phyloP scores from a whole-genome alignment of 1,140 invertebrate species.

The Tetramorium parvispinum region DNA sequence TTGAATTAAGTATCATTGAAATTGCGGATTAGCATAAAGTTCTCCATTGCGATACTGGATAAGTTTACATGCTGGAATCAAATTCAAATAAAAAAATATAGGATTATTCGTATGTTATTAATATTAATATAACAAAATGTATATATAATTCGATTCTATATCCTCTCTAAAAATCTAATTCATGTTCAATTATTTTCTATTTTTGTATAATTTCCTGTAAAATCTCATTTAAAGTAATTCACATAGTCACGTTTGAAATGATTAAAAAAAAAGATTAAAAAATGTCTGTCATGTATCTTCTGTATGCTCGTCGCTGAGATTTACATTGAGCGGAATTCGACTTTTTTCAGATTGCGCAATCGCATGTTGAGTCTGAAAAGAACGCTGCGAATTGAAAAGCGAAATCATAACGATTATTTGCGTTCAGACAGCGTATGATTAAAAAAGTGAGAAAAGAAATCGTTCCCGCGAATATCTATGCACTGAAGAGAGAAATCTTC shows the following conservation, averaged over 20 bases:
- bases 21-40: conserved; percentile 21
- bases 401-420: conserved; percentile 8
- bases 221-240: not conserved
- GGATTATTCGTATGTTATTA: not conserved
- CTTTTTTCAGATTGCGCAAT: conserved; percentile 20
- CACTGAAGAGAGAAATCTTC: not conserved
- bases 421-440: not conserved
- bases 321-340: not conserved
- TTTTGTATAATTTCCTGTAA: not conserved
- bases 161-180: conserved; percentile 8
- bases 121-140: conserved; percentile 2
- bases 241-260: not conserved
- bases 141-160: conserved; percentile 3
- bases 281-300: too few species aligned
- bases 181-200: not conserved
- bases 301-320: not conserved
- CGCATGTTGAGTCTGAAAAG: not conserved
- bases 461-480: not conserved
- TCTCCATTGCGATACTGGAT: not conserved
- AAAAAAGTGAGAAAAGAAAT: not conserved
- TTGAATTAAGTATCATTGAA: conserved; percentile 33
- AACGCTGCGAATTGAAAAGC: conserved; percentile 5
- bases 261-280: not conserved
- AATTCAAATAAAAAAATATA: not conserved
- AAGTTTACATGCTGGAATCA: not conserved